Percentiles rank a stretch among this genome's conserved stretches.
phyloP scores from a whole-genome alignment of 64 coral and sea anemone species.

The Orbicella faveolata region DNA sequence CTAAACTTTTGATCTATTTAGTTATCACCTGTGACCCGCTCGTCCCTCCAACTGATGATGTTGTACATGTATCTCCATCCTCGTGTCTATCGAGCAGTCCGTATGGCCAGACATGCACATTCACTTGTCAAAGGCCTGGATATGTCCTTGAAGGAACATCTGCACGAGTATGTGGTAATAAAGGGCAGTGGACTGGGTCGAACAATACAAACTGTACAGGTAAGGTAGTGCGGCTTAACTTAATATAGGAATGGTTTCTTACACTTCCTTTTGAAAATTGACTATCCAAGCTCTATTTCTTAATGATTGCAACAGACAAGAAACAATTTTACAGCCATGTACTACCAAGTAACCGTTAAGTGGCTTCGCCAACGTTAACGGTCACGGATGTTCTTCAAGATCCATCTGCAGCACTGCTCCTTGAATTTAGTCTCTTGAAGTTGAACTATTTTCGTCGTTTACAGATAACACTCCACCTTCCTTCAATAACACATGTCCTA shows the following conservation, averaged over 20 bases:
- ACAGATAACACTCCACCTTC: slow-evolving; percentile 20
- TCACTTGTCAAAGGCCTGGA: slow-evolving; percentile 33
- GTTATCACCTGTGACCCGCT: slow-evolving; percentile 35
- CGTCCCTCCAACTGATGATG: neutral
- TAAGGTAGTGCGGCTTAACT: neutral
- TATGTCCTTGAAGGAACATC: slow-evolving; percentile 25
- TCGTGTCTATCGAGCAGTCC: neutral
- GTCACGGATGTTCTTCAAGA: too few relatives aligned
- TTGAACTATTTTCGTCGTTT: neutral
- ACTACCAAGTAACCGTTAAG: too few relatives aligned
- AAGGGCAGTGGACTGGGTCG: slow-evolving; percentile 30
- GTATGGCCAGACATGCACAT: neutral
- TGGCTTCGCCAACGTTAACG: too few relatives aligned
- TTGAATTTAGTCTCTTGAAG: too few relatives aligned
- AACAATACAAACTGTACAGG: slow-evolving; percentile 49
- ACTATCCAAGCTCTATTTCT: too few relatives aligned
- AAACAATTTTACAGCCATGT: too few relatives aligned
- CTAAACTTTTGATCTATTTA: neutral
- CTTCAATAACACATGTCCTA: slow-evolving; percentile 20
- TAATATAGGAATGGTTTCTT: too few relatives aligned
- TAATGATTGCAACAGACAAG: too few relatives aligned
- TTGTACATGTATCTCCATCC: neutral
- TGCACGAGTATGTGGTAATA: slow-evolving; percentile 19
- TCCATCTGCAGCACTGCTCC: too few relatives aligned
- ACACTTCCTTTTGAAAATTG: too few relatives aligned